Evolutionary conservation across 2,113 vertebrate species (phyloP), one percentile per base, ranked within the genome.

Genomic region (Esox niger): DNA sequence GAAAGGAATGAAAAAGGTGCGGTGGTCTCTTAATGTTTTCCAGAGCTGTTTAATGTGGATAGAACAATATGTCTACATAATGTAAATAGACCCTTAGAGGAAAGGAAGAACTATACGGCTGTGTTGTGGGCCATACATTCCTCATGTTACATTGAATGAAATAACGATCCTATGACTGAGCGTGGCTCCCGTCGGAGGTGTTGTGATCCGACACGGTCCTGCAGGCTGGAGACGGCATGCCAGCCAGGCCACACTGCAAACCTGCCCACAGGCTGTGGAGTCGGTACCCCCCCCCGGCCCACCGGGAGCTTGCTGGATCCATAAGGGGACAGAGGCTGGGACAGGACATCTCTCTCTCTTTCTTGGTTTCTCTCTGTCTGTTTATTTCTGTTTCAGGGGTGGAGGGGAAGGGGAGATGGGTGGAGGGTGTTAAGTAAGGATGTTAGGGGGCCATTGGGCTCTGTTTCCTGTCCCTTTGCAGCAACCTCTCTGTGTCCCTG

Each of bases 221-320:
- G 62, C 74, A 47, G 91, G 93, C 90, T 71, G 69, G 80, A 74
- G 85, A 76, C 56, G 25, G 58, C 71, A 79, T 92, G 91, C 90
- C 92, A 94, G 82, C 82, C 63, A 62, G 88, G 95, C 91, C 95
- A 95, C 80, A 64, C 78, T 89, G 87, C 95, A 96, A 91, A 93
- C 88, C 93, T 94, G 91, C 89, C 77, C 91, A 78, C 88, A 86
- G 88, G 87, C 79, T 88, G 83, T 91, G 86, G n/a, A n/a, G 91
- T 95, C 94, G 93, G 92, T 91, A 88, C 66, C 74, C 68, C 86
- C 86, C 82, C 71, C 20, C 66, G 54, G 60, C 0, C 31, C 64
- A 62, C 79, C 70, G 79, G 2, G 72, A 83, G 82, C 82, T 79
- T 2, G 25, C 1, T 0, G 73, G 61, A 79, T 77, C 78, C 70